A percentile compares a stretch with the other conserved stretches of the same genome.
These are phyloP conservation scores for Tetheella fluctuosa DNA, from an alignment of 2,888 invertebrate genomes.

Conservation along the genomic window DNA sequence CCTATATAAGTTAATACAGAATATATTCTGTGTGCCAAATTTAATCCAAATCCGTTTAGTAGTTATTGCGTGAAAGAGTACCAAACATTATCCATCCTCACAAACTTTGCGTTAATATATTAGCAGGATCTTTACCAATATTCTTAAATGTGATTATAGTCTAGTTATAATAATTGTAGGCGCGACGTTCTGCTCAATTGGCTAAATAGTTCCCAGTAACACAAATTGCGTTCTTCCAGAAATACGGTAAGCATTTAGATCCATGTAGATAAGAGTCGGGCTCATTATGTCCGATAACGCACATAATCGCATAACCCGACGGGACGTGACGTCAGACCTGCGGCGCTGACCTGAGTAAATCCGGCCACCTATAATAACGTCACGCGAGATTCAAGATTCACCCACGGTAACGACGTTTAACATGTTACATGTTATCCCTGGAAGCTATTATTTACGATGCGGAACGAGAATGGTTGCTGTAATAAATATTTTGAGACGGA, in stretches of 20 bases:
- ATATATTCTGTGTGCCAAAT: too few relatives aligned
- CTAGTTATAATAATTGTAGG: background rate
- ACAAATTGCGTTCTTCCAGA: slow-evolving; percentile 16
- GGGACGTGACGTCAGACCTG: slow-evolving; percentile 31
- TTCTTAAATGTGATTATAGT: background rate
- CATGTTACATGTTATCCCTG: slow-evolving; percentile 7
- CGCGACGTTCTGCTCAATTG: background rate
- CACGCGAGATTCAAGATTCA: slow-evolving; percentile 42
- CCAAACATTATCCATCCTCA: too few relatives aligned
- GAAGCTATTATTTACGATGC: background rate
- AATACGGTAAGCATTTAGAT: slow-evolving; percentile 24
- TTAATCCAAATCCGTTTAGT: too few relatives aligned
- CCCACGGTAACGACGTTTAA: slow-evolving; percentile 13
- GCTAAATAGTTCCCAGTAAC: background rate
- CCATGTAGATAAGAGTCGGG: slow-evolving; percentile 29
- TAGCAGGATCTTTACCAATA: background rate
- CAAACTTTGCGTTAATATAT: too few relatives aligned
- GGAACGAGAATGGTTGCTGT: background rate
- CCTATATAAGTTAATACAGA: too few relatives aligned
- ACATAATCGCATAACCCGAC: slow-evolving; percentile 27
- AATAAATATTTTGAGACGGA: background rate
- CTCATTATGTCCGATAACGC: slow-evolving; percentile 35
- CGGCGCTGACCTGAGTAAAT: slow-evolving; percentile 26
- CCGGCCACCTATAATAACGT: slow-evolving; percentile 24
- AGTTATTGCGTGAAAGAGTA: too few relatives aligned